Evolutionary conservation across 2,888 invertebrate genomes (phyloP).

Genomic region (Drepana falcataria): DNA sequence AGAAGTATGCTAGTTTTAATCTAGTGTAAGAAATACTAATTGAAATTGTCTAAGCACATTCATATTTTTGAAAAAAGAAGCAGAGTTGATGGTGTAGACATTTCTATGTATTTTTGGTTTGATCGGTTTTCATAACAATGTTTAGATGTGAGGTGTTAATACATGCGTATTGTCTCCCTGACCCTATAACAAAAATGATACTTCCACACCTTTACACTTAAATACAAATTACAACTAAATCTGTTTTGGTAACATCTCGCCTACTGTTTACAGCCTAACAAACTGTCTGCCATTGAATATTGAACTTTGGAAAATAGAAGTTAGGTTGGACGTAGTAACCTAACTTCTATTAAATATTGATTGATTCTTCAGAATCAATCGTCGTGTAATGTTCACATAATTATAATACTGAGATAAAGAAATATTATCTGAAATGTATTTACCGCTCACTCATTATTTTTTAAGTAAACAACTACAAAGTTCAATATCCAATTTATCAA

Average conservation of each 20-base stretch:
- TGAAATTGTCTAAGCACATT: too few relatives aligned
- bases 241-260: slow-evolving; percentile 21
- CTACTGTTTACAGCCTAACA: not conserved
- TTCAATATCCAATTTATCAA: not conserved
- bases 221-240: slow-evolving; percentile 11
- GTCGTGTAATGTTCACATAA: too few relatives aligned
- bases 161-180: not conserved
- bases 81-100: too few relatives aligned
- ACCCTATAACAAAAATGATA: slow-evolving; percentile 2
- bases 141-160: slow-evolving; percentile 2
- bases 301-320: not conserved
- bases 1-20: too few relatives aligned
- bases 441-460: not conserved
- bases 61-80: too few relatives aligned
- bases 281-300: not conserved
- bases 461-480: not conserved
- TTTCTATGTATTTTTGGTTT: too few relatives aligned
- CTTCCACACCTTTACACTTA: slow-evolving; percentile 13
- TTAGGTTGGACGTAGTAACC: too few relatives aligned
- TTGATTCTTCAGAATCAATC: too few relatives aligned
- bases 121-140: too few relatives aligned
- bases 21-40: too few relatives aligned
- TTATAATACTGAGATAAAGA: too few relatives aligned
- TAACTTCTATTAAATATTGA: too few relatives aligned
- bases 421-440: not conserved